Percentiles rank a stretch among this genome's conserved stretches.
Conservation (phyloP, 2,797 vertebrate species). For the Coluber constrictor region DNA sequence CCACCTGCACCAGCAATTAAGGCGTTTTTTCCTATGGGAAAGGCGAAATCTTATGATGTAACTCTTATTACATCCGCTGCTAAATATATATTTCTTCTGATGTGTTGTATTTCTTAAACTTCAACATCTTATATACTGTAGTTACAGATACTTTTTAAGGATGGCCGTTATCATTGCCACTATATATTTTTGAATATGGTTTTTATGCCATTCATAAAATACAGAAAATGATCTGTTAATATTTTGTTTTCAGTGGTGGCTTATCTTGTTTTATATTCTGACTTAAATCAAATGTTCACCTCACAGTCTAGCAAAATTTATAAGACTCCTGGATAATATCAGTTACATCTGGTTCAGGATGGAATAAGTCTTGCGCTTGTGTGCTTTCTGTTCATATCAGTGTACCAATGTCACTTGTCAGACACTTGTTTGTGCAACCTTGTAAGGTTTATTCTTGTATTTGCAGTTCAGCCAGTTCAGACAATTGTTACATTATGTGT, state of each 20-base stretch:
- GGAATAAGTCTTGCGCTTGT: neutral
- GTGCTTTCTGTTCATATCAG: neutral
- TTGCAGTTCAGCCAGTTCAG: neutral
- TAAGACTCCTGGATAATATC: neutral
- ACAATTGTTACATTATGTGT: neutral
- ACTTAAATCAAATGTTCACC: neutral
- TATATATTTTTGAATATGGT: neutral
- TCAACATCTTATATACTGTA: neutral
- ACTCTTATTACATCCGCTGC: neutral
- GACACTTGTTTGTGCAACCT: neutral
- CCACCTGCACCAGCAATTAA: conserved; percentile 4
- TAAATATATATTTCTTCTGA: neutral
- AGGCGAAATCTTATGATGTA: neutral
- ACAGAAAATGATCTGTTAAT: neutral
- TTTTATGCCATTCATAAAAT: neutral
- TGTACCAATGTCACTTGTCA: too few species aligned
- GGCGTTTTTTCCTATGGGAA: neutral
- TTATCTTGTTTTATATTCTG: neutral
- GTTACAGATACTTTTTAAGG: neutral
- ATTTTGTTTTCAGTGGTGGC: neutral
- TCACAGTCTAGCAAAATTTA: neutral
- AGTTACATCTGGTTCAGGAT: neutral
- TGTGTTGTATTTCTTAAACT: neutral
- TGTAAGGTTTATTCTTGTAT: neutral
- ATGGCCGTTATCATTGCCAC: neutral